A percentile compares a stretch with the other conserved stretches of the same genome.
These are phyloP conservation scores for Paguma larvata DNA, from an alignment of 2,797 vertebrate species.

Conservation along the genomic window DNA sequence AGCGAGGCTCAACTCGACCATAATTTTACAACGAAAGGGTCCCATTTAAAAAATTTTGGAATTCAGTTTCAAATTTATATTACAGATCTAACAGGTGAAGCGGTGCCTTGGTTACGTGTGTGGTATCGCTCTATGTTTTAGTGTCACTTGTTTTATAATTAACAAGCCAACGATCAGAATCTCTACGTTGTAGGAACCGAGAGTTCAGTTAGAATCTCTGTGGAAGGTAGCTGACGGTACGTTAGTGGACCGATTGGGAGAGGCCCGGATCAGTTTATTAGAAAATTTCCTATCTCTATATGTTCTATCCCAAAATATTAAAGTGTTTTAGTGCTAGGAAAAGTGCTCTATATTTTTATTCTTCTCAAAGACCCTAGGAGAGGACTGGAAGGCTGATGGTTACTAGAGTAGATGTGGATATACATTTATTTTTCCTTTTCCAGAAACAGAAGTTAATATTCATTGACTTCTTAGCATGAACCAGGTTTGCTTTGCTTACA, in stretches of 20 bases:
- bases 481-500: not conserved
- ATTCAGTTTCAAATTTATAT: constrained; percentile 36
- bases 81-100: not conserved
- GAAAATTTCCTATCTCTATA: not conserved
- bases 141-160: not conserved
- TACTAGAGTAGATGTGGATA: not conserved
- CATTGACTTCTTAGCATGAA: not conserved
- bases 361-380: not conserved
- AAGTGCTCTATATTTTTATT: not conserved
- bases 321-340: not conserved
- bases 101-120: not conserved
- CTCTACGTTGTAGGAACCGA: too few species aligned
- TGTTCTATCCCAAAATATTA: not conserved
- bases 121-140: not conserved
- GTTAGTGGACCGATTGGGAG: not conserved
- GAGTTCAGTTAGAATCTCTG: not conserved
- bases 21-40: not conserved
- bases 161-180: not conserved
- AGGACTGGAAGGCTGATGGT: not conserved
- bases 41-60: constrained; percentile 5
- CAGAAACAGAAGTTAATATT: not conserved
- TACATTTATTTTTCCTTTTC: not conserved
- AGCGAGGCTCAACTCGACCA: not conserved
- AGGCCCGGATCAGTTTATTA: not conserved
- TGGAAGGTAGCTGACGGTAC: not conserved